A percentile compares a stretch with the other conserved stretches of the same genome.
phyloP scores from a whole-genome alignment of 2,797 vertebrate species.

The Myiotriccus ornatus region DNA sequence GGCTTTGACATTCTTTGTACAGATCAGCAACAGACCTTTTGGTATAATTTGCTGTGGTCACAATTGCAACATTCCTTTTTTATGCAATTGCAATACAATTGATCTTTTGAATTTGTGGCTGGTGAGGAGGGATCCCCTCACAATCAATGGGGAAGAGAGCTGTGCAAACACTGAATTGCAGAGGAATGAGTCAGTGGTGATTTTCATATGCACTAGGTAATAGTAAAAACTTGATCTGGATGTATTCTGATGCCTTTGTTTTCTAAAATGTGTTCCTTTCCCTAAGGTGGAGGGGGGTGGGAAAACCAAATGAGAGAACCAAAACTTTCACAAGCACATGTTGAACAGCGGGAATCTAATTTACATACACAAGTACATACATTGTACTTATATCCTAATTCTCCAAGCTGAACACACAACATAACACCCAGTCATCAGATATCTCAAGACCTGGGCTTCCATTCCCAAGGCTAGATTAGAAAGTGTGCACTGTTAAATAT shows the following conservation, averaged over 20 bases:
- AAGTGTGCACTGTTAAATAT: neutral
- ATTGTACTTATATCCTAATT: neutral
- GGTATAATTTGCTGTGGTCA: neutral
- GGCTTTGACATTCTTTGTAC: neutral
- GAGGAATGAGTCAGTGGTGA: neutral
- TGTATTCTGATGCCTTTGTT: neutral
- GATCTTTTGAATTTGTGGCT: neutral
- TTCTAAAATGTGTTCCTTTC: neutral
- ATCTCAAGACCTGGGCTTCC: neutral
- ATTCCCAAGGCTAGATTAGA: neutral
- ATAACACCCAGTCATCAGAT: neutral
- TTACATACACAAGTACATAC: neutral
- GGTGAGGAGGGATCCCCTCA: neutral
- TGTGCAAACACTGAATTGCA: neutral
- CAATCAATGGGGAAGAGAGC: neutral
- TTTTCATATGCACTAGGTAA: neutral
- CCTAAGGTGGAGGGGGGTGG: neutral
- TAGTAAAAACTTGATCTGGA: neutral
- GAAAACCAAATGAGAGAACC: neutral
- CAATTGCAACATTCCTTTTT: neutral
- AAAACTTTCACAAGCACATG: neutral
- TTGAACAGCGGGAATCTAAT: neutral
- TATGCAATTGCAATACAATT: neutral
- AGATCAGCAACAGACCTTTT: neutral
- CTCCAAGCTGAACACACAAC: neutral